phyloP scores from a whole-genome alignment of 2,113 vertebrate genomes.

The Oryzias javanicus region DNA sequence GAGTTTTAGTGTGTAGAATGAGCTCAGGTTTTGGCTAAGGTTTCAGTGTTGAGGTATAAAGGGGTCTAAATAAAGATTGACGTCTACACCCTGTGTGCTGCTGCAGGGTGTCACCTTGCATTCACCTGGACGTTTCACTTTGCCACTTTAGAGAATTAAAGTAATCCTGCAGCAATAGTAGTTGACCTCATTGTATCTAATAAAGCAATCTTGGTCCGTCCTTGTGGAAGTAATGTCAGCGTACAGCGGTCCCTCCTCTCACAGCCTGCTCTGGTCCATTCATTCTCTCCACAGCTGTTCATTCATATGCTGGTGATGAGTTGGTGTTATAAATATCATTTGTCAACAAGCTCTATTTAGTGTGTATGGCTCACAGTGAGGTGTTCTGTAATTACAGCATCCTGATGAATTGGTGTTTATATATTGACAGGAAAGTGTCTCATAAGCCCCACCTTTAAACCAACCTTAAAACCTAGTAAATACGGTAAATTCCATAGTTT shows the following conservation, averaged over 20 bases:
- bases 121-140: slow-evolving; percentile 44
- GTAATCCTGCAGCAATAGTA: slow-evolving; percentile 14
- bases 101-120: slow-evolving; percentile 21
- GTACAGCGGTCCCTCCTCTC: slow-evolving; percentile 25
- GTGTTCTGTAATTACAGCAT: slow-evolving; percentile 33
- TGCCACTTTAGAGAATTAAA: slow-evolving; percentile 25
- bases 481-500: no score
- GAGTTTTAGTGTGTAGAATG: slow-evolving; percentile 33
- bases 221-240: slow-evolving; percentile 3
- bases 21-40: slow-evolving; percentile 34
- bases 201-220: slow-evolving; percentile 9
- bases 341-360: slow-evolving; percentile 75
- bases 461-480: no score
- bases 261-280: slow-evolving; percentile 34
- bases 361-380: slow-evolving; percentile 42
- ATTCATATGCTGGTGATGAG: slow-evolving; percentile 52
- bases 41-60: slow-evolving; percentile 42
- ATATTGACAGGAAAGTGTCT: slow-evolving; percentile 18
- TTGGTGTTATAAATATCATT: slow-evolving; percentile 72
- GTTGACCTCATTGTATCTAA: slow-evolving; percentile 9
- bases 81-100: slow-evolving; percentile 21
- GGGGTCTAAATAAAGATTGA: slow-evolving; percentile 51
- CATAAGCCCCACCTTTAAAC: neutral
- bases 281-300: slow-evolving; percentile 66
- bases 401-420: slow-evolving; percentile 21